phyloP scores from a whole-genome alignment of 1,140 invertebrate species.

The Tetragonula clypearis region DNA sequence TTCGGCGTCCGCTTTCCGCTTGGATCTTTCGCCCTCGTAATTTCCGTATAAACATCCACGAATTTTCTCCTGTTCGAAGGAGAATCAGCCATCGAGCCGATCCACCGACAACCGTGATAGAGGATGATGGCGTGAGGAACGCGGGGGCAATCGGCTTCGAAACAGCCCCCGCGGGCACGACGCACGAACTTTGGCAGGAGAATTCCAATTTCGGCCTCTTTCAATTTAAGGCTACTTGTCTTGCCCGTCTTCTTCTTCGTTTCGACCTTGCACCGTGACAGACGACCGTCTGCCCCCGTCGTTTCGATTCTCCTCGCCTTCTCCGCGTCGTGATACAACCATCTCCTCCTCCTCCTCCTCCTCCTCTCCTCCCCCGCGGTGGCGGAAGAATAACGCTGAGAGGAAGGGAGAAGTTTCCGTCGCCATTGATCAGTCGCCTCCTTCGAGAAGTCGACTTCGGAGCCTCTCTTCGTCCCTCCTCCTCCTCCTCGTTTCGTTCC shows the following conservation, averaged over 20 bases:
- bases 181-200: constrained; percentile 72
- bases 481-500: not conserved
- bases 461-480: not conserved
- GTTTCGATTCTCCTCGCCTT: constrained; percentile 12
- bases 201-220: constrained; percentile 76
- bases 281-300: constrained; percentile 30
- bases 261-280: constrained; percentile 21
- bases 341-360: not conserved
- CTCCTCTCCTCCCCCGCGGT: no score
- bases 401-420: constrained; percentile 4
- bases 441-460: not conserved
- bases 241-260: constrained; percentile 56
- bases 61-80: constrained; percentile 55
- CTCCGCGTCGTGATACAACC: constrained; percentile 39
- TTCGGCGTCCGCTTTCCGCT: not conserved
- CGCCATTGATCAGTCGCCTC: constrained; percentile 33
- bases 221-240: constrained; percentile 77
- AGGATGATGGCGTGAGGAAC: not conserved
- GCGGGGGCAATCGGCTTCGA: constrained; percentile 57
- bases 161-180: constrained; percentile 63
- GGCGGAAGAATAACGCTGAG: not conserved
- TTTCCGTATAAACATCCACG: constrained; percentile 70
- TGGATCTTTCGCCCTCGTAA: constrained; percentile 54
- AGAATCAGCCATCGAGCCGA: not conserved
- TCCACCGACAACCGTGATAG: no score